Base-by-base conservation (phyloP, 2,888 invertebrate species). In the Leuctra nigra region DNA sequence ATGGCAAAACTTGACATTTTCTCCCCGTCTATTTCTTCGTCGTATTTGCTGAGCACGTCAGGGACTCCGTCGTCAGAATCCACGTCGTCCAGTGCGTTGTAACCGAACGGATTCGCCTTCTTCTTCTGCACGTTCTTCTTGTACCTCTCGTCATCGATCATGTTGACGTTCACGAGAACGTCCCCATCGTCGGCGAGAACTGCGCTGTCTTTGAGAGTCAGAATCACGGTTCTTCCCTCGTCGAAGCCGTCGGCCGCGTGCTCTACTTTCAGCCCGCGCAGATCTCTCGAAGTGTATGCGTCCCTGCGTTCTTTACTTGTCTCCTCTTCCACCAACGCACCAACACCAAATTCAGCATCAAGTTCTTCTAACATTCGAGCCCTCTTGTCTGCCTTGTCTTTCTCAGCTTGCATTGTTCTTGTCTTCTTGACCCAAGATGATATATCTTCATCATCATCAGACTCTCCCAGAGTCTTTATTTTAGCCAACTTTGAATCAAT, bases 291-390 rank as follows among this genome's bases (percentile, higher is more conserved):
- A 1, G 80, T 75, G 72, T 95, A 95, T 4, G 83, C 78, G 50
- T 73, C 71, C 41, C 70, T 74, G 23, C 80, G 76, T 52, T 80
- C 79, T 59, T 73, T 75, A 52, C 75, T 74, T 62, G 81, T 80
- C 66, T 91, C 91, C 63, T 88, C 83, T 62, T 88, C 87, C n/a
- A 96, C 80, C 48, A 95, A 75, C 65, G 86, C 87, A 13, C 84
- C 81, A 59, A 95, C 84, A 25, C 95, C 96, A 78, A 97, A 96
- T 70, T 91, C 94, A 63, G 83, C 88, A 73, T 98, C 98, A 78
- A 98, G 81, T 73, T 97, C 94, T 73, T 96, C 93, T 67, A 98
- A 72, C 77, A 91, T 80, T 70, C 92, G 93, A 20, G 94, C 97
- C 72, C 89, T 77, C 72, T 88, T 87, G 16, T 86, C 88, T 0